These are phyloP conservation scores for Lasius fuliginosus DNA, from an alignment of 2,888 invertebrate genomes.

Conservation along the genomic window DNA sequence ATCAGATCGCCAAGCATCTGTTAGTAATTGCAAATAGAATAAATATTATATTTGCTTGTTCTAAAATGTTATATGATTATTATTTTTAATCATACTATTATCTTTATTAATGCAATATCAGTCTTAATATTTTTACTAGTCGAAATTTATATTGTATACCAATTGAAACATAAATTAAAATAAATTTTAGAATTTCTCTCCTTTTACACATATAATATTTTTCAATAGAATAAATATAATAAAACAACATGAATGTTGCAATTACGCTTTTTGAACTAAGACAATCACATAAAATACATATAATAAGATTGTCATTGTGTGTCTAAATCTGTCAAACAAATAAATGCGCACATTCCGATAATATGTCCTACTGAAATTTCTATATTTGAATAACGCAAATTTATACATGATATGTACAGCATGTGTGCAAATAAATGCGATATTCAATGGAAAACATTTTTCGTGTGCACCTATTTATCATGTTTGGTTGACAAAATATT, in stretches of 20 bases:
- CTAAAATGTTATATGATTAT: not conserved
- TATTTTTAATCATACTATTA: not conserved
- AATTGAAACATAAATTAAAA: not conserved
- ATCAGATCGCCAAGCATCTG: not conserved
- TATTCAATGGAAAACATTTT: slow-evolving; percentile 2
- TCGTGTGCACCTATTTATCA: not conserved
- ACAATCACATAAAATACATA: not conserved
- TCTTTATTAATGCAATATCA: not conserved
- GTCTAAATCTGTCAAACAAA: slow-evolving; percentile 21
- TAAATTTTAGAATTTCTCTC: not conserved
- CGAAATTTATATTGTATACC: not conserved
- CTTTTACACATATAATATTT: not conserved
- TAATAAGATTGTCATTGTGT: not conserved
- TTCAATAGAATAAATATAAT: not conserved
- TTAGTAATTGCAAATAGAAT: not conserved
- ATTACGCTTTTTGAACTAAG: not conserved
- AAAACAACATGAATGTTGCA: not conserved
- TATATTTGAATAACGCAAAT: slow-evolving; percentile 19
- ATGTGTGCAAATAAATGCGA: not conserved
- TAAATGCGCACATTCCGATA: slow-evolving; percentile 1
- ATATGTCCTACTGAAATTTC: slow-evolving; percentile 11
- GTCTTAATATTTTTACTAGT: not conserved
- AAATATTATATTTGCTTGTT: not conserved
- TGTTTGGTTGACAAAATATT: slow-evolving; percentile 2
- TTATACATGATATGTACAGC: not conserved